These are phyloP conservation scores for Serilophus lunatus DNA, from an alignment of 2,113 vertebrate genomes.

Conservation along the genomic window DNA sequence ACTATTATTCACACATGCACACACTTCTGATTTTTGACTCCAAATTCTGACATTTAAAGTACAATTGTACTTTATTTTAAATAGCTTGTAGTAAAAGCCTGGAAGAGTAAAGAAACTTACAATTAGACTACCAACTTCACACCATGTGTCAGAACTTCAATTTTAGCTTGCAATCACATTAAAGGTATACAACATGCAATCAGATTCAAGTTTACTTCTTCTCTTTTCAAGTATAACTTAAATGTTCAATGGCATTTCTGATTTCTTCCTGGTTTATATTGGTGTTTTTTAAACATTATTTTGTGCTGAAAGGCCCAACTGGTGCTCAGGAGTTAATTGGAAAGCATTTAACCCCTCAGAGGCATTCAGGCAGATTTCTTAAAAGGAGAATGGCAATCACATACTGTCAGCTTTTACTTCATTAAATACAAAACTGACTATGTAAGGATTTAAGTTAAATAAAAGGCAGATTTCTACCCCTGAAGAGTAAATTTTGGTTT, in stretches of 20 bases:
- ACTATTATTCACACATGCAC: slow-evolving; percentile 8
- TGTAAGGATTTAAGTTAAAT: neutral
- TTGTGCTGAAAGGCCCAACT: neutral
- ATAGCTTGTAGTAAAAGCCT: neutral
- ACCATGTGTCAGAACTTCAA: neutral
- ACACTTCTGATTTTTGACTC: neutral
- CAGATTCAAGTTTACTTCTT: neutral
- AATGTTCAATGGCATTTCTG: neutral
- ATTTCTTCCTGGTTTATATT: slow-evolving; percentile 13
- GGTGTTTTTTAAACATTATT: neutral
- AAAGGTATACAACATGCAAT: neutral
- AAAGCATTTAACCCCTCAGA: neutral
- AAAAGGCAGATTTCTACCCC: slow-evolving; percentile 27
- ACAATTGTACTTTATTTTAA: slow-evolving; percentile 48
- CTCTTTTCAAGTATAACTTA: neutral
- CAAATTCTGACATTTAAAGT: neutral
- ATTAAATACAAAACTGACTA: slow-evolving; percentile 8
- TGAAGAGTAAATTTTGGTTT: slow-evolving; percentile 20
- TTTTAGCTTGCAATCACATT: neutral
- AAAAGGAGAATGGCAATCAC: neutral
- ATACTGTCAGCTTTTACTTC: neutral
- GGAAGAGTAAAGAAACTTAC: slow-evolving; percentile 1
- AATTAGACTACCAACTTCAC: neutral
- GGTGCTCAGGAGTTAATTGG: neutral
- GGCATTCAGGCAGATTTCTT: neutral